Conservation (phyloP, 2,113 vertebrate species). For the Papio anubis region DNA sequence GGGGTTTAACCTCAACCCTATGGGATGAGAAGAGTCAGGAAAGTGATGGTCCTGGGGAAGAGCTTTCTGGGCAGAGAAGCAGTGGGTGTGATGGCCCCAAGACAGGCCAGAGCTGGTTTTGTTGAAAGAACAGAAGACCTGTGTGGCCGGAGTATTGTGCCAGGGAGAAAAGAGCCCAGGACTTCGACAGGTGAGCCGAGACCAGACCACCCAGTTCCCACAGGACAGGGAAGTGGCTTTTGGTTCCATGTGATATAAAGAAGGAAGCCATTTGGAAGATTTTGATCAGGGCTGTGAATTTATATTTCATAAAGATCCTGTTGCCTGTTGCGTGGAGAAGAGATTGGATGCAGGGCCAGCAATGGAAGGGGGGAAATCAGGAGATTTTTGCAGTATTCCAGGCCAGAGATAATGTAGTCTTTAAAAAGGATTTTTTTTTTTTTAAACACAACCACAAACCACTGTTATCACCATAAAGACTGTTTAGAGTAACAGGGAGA, state of each 20-base stretch:
- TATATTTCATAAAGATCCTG: neutral
- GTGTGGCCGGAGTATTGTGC: neutral
- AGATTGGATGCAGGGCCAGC: neutral
- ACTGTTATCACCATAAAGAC: neutral
- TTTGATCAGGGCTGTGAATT: neutral
- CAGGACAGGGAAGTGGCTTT: neutral
- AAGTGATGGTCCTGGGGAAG: neutral
- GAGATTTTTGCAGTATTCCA: neutral
- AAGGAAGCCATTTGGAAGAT: neutral
- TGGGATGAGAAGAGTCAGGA: neutral
- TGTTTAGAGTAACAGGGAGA: conserved; percentile 19
- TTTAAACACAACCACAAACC: neutral
- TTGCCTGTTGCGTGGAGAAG: neutral
- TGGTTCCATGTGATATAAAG: neutral
- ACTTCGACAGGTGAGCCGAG: neutral
- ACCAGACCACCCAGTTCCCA: neutral
- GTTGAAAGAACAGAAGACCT: neutral
- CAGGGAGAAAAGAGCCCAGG: neutral
- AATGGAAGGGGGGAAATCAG: neutral
- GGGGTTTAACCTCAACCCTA: neutral
- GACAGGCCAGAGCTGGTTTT: neutral
- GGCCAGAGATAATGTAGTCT: conserved; percentile 1
- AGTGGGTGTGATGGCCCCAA: neutral
- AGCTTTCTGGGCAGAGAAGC: neutral
- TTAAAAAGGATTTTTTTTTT: neutral